These are phyloP conservation scores for Poecilia velifera DNA, from an alignment of 2,797 vertebrate genomes.

Conservation along the genomic window DNA sequence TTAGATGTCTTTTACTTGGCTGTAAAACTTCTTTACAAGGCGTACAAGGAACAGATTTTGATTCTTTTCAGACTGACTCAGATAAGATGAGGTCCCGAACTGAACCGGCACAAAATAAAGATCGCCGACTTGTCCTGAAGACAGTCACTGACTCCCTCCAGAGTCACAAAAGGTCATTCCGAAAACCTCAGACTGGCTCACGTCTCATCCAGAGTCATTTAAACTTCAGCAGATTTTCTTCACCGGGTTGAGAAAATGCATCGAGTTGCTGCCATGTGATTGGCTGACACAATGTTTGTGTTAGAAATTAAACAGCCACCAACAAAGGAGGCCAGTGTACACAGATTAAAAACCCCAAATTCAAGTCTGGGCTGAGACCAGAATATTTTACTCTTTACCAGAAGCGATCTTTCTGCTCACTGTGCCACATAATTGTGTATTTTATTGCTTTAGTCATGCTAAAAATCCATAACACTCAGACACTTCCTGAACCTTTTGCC, in stretches of 20 bases:
- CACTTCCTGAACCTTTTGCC: not conserved
- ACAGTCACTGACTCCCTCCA: not conserved
- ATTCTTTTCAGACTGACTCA: not conserved
- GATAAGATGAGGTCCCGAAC: not conserved
- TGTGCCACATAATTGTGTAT: not conserved
- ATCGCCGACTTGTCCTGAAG: not conserved
- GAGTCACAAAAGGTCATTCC: not conserved
- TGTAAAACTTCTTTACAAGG: not conserved
- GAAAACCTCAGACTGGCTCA: not conserved
- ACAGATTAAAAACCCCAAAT: not conserved
- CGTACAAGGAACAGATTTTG: not conserved
- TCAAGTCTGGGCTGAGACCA: not conserved
- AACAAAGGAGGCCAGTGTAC: not conserved
- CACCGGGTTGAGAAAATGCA: not conserved
- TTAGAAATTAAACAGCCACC: not conserved
- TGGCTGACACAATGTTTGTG: not conserved
- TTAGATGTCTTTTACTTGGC: not conserved
- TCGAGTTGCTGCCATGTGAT: not conserved
- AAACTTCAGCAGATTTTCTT: not conserved
- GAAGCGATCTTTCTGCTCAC: not conserved
- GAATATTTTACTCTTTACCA: not conserved
- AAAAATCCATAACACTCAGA: not conserved
- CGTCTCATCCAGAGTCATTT: not conserved
- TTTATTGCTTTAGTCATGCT: not conserved
- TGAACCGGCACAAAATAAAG: not conserved